Evolutionary conservation across 2,797 vertebrate species (phyloP), one percentile per base, ranked within the genome.

Genomic region (Okamejei kenojei): DNA sequence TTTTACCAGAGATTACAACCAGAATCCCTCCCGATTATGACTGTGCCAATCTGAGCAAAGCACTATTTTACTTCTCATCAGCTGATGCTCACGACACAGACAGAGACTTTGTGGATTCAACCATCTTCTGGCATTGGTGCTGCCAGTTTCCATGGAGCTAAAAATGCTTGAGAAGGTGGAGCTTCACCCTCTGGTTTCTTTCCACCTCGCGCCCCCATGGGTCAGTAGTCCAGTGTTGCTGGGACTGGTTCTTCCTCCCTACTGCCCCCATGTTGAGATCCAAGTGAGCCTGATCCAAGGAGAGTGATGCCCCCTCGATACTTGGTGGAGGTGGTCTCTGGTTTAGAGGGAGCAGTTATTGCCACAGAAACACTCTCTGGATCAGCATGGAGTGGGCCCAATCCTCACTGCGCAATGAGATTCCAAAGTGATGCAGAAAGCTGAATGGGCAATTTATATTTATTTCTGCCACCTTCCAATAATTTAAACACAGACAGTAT

Each of bases 121-220:
- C 35, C 54, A 71, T 29, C 15, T 45, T 82, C 13, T 9, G 68
- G 54, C 61, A 29, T 80, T 65, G 23, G 17, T 77, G 78, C 71
- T 93, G 29, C 93, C 94, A 29, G 95, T 95, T 95, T 94, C 94
- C 95, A 95, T 95, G 94, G 94, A 4, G 93, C 95, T 94, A 0
- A 93, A 93, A 94, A 93, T 94, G 94, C 95, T 93, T 93, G 74
- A 93, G 94, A 93, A 90, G n/a, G 93, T 21, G 68, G 93, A 93
- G 94, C 94, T 94, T 94, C 94, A 82, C 93, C 68, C 80, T 19
- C 68, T 15, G 32, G 6, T 54, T 10, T 73, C 19, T 26, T 26
- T 76, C 45, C n/a, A 58, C 35, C 54, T 73, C 76, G 35, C 29
- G 26, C 58, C 29, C 68, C 15, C 13, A 29, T 61, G 23, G 71